Evolutionary conservation across 1,140 invertebrate species (phyloP), one percentile per base, ranked within the genome.

Genomic region (Caenorhabditis inopinata): DNA sequence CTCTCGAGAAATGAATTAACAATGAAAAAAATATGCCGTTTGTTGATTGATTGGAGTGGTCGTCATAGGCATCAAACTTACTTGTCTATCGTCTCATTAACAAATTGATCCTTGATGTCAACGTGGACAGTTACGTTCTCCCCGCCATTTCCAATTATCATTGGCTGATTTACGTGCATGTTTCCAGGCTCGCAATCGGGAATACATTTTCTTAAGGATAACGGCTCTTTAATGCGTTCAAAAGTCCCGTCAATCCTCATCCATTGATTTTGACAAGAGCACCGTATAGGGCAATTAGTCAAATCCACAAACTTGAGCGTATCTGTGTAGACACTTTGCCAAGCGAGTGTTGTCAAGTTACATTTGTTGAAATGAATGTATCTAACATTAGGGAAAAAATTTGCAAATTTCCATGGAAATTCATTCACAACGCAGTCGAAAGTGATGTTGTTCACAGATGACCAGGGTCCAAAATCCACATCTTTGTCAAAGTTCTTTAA

Each of bases 261-360:
- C 58, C 58, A 68, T 68, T 68, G 58, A n/a, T 68, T 68, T 38
- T 68, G 58, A 68, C 58, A 68, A 9, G 32, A 42, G 32, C 58
- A 68, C 32, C 38, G 23, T 4, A 68, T 68, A 1, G 58, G 58
- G 32, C 58, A 68, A 9, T n/a, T 12, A 11, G 32, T 32, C 2
- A 68, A 11, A 18, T 68, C 58, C 6, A 68, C 58, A 21, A 9
- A 18, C 21, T 21, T 38, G 0, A 68, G 32, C 11, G 58, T 68
- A 11, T 68, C 58, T 4, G 58, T 29, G 11, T 42, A 68, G 14
- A 68, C 32, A 68, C 58, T 68, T 68, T 68, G 58, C 58, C 58
- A 68, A 6, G 32, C 16, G 12, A 68, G 58, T 6, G 58, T 38
- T 42, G 32, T 68, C 16, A 68, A 25, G 21, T 68, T 68, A 21